Percentiles rank a stretch among this genome's conserved stretches.
Evolutionary conservation across 2,888 invertebrate genomes (phyloP).

Genomic region (Drosophila atroscutellata): DNA sequence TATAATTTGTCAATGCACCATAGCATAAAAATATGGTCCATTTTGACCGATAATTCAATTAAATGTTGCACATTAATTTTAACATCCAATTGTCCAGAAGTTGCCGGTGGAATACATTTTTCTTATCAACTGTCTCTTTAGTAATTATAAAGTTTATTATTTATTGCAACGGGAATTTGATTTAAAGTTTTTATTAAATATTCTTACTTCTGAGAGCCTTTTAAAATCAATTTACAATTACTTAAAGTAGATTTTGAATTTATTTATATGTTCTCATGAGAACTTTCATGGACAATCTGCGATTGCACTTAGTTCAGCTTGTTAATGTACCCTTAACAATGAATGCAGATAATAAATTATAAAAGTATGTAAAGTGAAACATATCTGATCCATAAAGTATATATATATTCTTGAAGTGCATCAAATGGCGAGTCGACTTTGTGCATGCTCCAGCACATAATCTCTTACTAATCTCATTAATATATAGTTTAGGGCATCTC

Average conservation of each 20-base stretch:
- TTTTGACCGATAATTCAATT: too few species aligned
- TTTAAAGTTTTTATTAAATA: not conserved
- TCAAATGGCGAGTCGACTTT: not conserved
- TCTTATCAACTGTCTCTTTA: accelerated
- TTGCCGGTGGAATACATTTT: too few species aligned
- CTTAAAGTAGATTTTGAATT: not conserved
- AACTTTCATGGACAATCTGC: not conserved
- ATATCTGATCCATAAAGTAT: not conserved
- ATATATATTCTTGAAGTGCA: not conserved
- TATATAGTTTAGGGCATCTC: not conserved
- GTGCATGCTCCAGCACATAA: not conserved
- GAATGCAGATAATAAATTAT: too few species aligned
- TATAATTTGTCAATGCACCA: too few species aligned
- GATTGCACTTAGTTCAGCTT: not conserved
- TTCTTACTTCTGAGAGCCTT: not conserved
- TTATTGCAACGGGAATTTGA: not conserved
- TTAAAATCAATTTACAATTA: not conserved
- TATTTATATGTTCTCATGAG: not conserved
- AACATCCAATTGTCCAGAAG: too few species aligned
- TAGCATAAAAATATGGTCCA: too few species aligned
- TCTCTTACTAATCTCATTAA: not conserved
- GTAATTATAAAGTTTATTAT: too few species aligned
- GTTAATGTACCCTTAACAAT: not conserved
- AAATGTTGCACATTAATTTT: too few species aligned
- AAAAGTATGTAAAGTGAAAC: not conserved